Evolutionary conservation across 2,113 vertebrate genomes (phyloP).

Genomic region (Cyprinodon tularosa): DNA sequence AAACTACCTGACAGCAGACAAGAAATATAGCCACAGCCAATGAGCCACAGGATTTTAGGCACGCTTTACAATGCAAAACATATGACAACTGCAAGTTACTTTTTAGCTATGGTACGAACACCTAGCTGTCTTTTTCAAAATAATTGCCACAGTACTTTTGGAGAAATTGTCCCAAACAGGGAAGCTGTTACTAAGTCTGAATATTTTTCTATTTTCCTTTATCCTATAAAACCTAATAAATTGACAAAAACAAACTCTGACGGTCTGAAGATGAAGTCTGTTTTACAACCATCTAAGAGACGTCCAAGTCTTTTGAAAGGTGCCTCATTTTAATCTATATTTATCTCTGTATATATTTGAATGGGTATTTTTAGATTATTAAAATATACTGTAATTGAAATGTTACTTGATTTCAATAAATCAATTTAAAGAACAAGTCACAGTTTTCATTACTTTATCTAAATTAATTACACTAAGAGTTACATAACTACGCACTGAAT

Average conservation of each 20-base stretch:
- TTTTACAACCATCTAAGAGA: neutral
- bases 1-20: constrained; percentile 1
- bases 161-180: neutral
- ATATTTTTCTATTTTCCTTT: neutral
- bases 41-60: neutral
- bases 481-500: too few relatives aligned
- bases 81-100: neutral
- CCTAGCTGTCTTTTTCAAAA: neutral
- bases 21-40: neutral
- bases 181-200: neutral
- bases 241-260: neutral
- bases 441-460: too few relatives aligned
- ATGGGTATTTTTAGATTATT: neutral
- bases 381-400: neutral
- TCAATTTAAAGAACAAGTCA: too few relatives aligned
- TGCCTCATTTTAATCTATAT: too few relatives aligned
- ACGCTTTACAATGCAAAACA: neutral
- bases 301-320: too few relatives aligned
- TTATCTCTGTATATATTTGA: neutral
- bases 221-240: neutral
- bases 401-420: neutral
- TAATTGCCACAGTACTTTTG: neutral
- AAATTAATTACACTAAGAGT: too few relatives aligned
- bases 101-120: neutral
- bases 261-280: neutral